These are phyloP conservation scores for Montipora foliosa DNA, from an alignment of 64 coral and sea anemone genomes.

Conservation along the genomic window DNA sequence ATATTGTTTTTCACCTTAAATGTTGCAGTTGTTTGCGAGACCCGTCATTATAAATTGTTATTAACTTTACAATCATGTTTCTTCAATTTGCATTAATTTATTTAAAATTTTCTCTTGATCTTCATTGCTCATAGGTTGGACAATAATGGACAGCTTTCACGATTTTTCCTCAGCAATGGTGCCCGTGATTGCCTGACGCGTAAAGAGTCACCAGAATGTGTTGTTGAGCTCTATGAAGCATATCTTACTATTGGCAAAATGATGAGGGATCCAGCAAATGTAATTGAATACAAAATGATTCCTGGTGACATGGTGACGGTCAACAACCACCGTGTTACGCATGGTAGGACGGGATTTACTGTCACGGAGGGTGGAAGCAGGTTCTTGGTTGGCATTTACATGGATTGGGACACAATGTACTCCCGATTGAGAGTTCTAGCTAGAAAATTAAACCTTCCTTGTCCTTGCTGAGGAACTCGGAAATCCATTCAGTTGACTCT, in stretches of 20 bases:
- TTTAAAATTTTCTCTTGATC: background rate
- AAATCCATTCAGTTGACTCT: no score
- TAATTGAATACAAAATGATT: slow-evolving; percentile 66
- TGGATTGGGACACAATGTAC: slow-evolving; percentile 84
- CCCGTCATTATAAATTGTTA: no score
- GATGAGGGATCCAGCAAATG: slow-evolving; percentile 74
- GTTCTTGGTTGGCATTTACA: slow-evolving; percentile 46
- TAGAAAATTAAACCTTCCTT: slow-evolving; percentile 5
- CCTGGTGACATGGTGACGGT: slow-evolving; percentile 75
- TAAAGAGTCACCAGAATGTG: slow-evolving; percentile 46
- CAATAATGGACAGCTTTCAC: slow-evolving; percentile 37
- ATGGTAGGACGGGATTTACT: slow-evolving; percentile 68
- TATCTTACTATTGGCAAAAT: slow-evolving; percentile 68
- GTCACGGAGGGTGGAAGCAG: slow-evolving; percentile 37
- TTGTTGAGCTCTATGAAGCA: slow-evolving; percentile 59
- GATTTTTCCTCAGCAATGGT: slow-evolving; percentile 81
- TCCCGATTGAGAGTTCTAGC: slow-evolving; percentile 63
- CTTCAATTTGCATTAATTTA: no score
- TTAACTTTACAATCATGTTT: no score
- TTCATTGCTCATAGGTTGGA: slow-evolving; percentile 53
- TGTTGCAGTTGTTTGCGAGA: no score
- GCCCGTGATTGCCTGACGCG: slow-evolving; percentile 54
- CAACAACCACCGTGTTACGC: slow-evolving; percentile 84
- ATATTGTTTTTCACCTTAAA: no score
- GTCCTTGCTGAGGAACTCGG: no score